phyloP scores from a whole-genome alignment of 2,888 invertebrate species.

The Crematogaster levior region DNA sequence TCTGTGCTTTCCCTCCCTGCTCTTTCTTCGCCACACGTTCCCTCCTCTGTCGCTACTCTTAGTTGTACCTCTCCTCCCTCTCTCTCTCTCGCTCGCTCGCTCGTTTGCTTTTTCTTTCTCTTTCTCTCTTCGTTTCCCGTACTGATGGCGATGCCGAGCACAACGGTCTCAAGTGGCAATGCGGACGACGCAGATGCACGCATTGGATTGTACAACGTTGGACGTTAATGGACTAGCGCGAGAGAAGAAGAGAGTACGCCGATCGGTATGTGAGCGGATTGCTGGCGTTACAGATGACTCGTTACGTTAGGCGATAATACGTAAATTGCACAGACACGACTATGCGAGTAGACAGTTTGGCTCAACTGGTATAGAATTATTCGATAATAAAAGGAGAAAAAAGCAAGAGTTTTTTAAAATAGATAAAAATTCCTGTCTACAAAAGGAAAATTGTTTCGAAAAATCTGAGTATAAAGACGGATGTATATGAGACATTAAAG shows the following conservation, averaged over 20 bases:
- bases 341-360: not conserved
- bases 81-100: no score
- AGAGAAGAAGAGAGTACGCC: conserved; percentile 42
- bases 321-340: not conserved
- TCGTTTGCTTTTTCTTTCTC: conserved; percentile 5
- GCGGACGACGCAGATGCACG: conserved; percentile 38
- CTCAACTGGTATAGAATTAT: not conserved
- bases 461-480: no score
- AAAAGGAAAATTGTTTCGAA: not conserved
- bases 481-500: not conserved
- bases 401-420: not conserved
- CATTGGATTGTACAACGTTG: conserved; percentile 35
- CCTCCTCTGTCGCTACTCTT: conserved; percentile 15
- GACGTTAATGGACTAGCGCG: conserved; percentile 46
- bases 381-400: not conserved
- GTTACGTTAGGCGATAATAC: conserved; percentile 20
- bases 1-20: conserved; percentile 19
- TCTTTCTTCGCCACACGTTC: conserved; percentile 6
- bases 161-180: conserved; percentile 56
- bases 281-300: conserved; percentile 39
- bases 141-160: conserved; percentile 44
- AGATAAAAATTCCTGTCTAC: not conserved
- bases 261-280: conserved; percentile 34
- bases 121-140: conserved; percentile 52
- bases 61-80: conserved; percentile 2